A percentile compares a stretch with the other conserved stretches of the same genome.
These are phyloP conservation scores for Rhinichthys osculus DNA, from an alignment of 2,797 vertebrate species.

Conservation along the genomic window DNA sequence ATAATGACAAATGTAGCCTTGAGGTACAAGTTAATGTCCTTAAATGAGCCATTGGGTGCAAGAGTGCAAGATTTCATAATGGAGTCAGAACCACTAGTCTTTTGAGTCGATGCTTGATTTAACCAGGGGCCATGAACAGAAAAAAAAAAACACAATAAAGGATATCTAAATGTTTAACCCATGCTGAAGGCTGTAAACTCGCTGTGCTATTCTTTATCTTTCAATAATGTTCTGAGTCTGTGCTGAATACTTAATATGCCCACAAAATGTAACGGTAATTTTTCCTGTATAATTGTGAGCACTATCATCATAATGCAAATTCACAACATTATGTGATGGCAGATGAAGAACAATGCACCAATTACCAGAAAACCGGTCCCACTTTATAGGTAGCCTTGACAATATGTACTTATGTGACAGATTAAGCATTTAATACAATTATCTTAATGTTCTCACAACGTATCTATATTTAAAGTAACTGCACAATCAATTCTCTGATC, in stretches of 20 bases:
- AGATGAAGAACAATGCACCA: neutral
- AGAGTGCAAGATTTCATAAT: conserved; percentile 10
- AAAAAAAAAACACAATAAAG: neutral
- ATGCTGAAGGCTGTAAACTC: neutral
- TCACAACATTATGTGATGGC: neutral
- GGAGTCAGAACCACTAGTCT: neutral
- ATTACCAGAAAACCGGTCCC: neutral
- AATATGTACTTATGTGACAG: no score
- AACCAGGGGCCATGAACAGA: neutral
- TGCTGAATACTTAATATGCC: neutral
- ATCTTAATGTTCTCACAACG: no score
- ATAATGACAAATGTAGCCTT: neutral
- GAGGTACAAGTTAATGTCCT: neutral
- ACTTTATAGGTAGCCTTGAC: neutral
- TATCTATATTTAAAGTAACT: no score
- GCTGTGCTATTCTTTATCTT: neutral
- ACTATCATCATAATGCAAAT: conserved; percentile 5
- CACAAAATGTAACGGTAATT: neutral
- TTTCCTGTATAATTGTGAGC: neutral
- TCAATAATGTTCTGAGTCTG: neutral
- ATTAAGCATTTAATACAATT: no score
- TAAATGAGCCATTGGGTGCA: neutral
- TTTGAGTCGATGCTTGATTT: neutral
- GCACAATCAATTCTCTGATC: no score
- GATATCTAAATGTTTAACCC: neutral